phyloP scores from a whole-genome alignment of 2,797 vertebrate species.

The Aselliscus stoliczkanus region DNA sequence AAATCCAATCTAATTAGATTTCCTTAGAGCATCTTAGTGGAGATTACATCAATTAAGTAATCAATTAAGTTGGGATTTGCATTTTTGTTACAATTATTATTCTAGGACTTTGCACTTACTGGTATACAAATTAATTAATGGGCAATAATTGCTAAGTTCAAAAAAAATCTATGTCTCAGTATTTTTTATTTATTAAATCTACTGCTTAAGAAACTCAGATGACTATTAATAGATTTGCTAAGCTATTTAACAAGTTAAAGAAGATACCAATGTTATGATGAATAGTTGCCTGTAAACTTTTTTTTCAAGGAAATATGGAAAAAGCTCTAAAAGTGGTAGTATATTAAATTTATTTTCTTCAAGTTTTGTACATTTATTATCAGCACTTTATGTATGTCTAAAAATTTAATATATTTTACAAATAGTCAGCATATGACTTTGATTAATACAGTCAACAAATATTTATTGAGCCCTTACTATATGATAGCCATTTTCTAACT shows the following conservation, averaged over 20 bases:
- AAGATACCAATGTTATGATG: background rate
- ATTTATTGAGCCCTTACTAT: background rate
- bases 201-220: background rate
- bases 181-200: background rate
- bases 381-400: background rate
- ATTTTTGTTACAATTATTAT: constrained; percentile 39
- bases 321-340: background rate
- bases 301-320: background rate
- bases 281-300: background rate
- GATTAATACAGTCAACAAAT: background rate
- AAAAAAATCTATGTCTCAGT: background rate
- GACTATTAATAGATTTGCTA: background rate
- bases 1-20: background rate
- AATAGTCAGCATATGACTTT: background rate
- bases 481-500: background rate
- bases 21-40: background rate
- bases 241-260: background rate
- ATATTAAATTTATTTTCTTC: background rate
- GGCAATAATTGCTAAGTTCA: background rate
- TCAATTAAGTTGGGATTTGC: constrained; percentile 53
- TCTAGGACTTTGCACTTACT: background rate
- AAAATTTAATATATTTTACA: background rate
- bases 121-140: background rate
- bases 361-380: background rate
- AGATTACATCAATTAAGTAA: background rate